Base-by-base conservation (phyloP, 2,797 vertebrate species). In the Sardinella longiceps region DNA sequence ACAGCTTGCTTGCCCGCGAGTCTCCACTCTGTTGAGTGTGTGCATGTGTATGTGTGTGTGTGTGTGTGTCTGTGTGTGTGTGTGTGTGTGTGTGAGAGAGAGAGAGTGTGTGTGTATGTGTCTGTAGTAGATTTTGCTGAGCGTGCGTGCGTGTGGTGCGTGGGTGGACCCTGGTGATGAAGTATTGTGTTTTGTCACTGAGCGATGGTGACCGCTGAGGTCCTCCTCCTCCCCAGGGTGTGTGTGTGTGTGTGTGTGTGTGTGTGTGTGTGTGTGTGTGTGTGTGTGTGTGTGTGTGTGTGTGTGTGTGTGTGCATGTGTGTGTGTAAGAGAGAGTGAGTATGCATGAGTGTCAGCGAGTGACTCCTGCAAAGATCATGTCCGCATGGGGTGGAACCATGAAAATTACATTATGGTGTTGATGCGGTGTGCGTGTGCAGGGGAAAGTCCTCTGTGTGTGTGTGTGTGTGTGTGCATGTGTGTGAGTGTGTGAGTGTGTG, bases 401-500 rank as follows among this genome's bases (percentile, higher is more conserved):
- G 37, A 77, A 77, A 77, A 77, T 77, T 37, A 39, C 66, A 74
- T 74, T 74, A 74, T 74, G 66, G 15, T 74, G 66, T 74, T 74
- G 33, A 77, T 18, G 15, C 33, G 43, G 30, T 70, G 20, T 46
- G 15, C 50, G 30, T 74, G 66, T 74, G 33, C 66, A 58, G 15
- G 53, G 56, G 33, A 87, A 9, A 51, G 51, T 80, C 5, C 43
- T 23, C 9, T 81, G 46, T 46, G 39, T 43, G 60, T 70, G 28
- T 48, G 48, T 66, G 56, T 63, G 82, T 83, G 43, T 83, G 43
- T 66, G 51, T 53, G 33, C 30, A 25, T 33, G 30, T 20, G 12
- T 74, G 66, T 83, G 83, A 60, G 82, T 83, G 48, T 50, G 37
- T 83, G 46, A 80, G 50, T 83, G 48, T 83, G 30, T 50, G 45